These are phyloP conservation scores for Alaudala cheleensis DNA, from an alignment of 2,113 vertebrate species.

Conservation along the genomic window DNA sequence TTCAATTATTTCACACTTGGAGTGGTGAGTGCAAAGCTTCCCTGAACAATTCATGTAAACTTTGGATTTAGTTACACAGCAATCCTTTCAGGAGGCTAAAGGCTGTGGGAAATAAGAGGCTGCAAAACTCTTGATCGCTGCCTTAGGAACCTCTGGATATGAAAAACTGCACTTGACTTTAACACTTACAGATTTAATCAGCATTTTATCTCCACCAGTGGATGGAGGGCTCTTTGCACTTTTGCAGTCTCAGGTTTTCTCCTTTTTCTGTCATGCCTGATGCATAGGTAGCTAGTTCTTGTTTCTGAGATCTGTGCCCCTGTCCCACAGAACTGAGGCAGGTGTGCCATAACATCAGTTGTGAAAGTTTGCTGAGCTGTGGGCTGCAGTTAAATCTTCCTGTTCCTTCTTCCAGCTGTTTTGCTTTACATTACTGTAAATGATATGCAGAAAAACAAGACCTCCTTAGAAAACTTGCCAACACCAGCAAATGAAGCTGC, in stretches of 20 bases:
- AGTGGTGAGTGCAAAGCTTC: conserved; percentile 84
- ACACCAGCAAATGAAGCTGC: background rate
- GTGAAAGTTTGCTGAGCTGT: background rate
- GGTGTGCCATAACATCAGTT: background rate
- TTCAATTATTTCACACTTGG: conserved; percentile 99
- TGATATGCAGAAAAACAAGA: background rate
- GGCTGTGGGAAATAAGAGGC: background rate
- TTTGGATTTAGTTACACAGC: background rate
- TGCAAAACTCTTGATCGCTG: background rate
- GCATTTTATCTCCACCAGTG: accelerated
- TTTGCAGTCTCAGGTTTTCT: background rate
- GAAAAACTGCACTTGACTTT: background rate
- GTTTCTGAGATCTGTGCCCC: background rate
- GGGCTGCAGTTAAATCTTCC: background rate
- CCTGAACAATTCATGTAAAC: background rate
- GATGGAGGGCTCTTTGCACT: background rate
- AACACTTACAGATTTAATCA: background rate
- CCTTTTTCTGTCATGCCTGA: background rate
- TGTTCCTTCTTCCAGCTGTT: background rate
- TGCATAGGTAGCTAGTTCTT: background rate
- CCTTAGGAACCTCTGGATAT: background rate
- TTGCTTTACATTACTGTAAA: background rate
- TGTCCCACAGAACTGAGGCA: background rate
- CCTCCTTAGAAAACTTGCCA: background rate
- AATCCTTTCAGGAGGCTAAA: background rate